These are phyloP conservation scores for Xenus cinereus DNA, from an alignment of 2,113 vertebrate genomes.

Conservation along the genomic window DNA sequence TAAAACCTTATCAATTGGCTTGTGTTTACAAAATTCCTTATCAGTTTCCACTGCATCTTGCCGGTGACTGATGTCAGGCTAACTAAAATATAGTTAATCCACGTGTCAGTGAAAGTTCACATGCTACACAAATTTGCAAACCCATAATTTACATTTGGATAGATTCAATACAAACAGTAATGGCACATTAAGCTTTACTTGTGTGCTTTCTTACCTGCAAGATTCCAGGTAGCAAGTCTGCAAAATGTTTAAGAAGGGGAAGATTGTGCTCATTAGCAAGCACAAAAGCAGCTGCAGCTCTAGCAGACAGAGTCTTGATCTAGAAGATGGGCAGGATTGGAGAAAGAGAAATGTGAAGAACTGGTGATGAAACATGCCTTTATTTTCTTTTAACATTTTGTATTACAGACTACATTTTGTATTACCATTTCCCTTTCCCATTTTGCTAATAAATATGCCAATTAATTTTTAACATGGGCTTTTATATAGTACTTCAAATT, in stretches of 20 bases:
- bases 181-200: background rate
- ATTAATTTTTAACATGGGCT: background rate
- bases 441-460: background rate
- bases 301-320: slow-evolving; percentile 91
- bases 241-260: slow-evolving; percentile 92
- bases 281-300: slow-evolving; percentile 93
- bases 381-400: background rate
- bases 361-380: background rate
- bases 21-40: background rate
- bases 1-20: background rate
- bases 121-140: background rate
- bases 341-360: background rate
- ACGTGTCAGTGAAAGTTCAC: background rate
- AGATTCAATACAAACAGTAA: background rate
- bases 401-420: background rate
- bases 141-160: background rate
- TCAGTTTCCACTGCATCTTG: background rate
- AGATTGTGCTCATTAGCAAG: slow-evolving; percentile 93
- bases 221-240: slow-evolving; percentile 92
- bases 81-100: background rate
- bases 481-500: background rate
- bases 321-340: slow-evolving; percentile 55
- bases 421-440: background rate
- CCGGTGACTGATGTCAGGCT: background rate
- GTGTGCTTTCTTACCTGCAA: slow-evolving; percentile 84